These are phyloP conservation scores for Nasalis larvatus DNA, from an alignment of 2,113 vertebrate genomes.

Conservation along the genomic window DNA sequence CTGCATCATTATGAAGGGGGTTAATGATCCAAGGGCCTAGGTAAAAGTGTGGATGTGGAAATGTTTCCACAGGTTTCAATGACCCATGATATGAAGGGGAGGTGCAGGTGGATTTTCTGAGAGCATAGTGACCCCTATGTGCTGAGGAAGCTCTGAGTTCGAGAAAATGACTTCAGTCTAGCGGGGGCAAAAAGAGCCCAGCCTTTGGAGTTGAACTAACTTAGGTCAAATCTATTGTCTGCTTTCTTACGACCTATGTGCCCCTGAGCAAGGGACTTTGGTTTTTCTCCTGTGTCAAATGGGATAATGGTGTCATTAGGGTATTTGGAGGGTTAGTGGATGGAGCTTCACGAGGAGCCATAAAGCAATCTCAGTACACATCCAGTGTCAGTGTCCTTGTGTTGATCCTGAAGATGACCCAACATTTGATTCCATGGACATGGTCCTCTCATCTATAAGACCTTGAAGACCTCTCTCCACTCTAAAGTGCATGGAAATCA, in stretches of 20 bases:
- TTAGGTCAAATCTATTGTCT: neutral
- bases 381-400: too few relatives aligned
- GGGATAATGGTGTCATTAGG: neutral
- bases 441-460: accelerated
- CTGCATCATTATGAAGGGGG: neutral
- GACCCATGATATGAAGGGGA: too few relatives aligned
- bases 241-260: neutral
- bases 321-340: neutral
- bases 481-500: neutral
- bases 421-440: neutral
- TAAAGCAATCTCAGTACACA: neutral
- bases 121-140: neutral
- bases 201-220: neutral
- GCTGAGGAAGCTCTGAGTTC: neutral
- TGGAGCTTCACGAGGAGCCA: neutral
- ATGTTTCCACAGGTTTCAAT: neutral
- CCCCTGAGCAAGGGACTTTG: neutral
- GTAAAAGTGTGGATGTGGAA: neutral
- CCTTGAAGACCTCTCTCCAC: neutral
- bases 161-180: neutral
- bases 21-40: too few relatives aligned
- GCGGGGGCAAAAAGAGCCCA: neutral
- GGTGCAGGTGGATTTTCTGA: neutral
- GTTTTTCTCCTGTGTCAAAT: neutral
- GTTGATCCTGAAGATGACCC: neutral